A percentile compares a stretch with the other conserved stretches of the same genome.
Conservation (phyloP, 2,797 vertebrate species). For the Pelochelys cantorii region DNA sequence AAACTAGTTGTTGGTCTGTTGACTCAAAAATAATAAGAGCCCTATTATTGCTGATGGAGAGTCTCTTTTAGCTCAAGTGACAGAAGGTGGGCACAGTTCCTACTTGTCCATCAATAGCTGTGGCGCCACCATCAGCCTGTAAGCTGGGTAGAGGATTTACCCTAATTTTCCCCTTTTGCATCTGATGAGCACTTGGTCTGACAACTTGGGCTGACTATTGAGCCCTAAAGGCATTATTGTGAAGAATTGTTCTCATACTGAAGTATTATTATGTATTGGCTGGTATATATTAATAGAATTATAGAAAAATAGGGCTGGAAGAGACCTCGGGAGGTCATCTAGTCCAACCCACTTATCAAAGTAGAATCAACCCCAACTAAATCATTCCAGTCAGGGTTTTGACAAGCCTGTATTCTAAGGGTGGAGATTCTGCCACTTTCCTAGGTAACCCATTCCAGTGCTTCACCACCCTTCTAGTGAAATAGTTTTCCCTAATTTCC, state of each 20-base stretch:
- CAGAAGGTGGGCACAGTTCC: background rate
- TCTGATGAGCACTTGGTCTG: background rate
- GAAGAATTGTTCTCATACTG: accelerated
- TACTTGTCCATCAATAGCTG: background rate
- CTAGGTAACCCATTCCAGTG: no score
- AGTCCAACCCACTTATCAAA: no score
- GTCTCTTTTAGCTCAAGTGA: background rate
- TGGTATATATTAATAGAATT: background rate
- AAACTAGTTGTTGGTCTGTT: background rate
- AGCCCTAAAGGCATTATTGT: background rate
- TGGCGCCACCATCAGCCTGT: background rate
- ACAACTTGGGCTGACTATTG: background rate
- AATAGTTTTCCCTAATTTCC: no score
- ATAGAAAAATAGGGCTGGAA: no score
- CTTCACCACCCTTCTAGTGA: no score
- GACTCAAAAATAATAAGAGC: background rate
- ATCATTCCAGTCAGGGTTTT: no score
- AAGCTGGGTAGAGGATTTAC: background rate
- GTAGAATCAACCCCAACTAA: no score
- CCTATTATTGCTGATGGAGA: background rate
- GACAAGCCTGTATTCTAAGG: no score
- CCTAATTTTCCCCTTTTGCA: background rate
- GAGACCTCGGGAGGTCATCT: no score
- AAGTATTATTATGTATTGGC: background rate
- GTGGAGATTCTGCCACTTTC: no score